Base-by-base conservation (phyloP, 2,888 invertebrate species). In the Drosophila birchii region DNA sequence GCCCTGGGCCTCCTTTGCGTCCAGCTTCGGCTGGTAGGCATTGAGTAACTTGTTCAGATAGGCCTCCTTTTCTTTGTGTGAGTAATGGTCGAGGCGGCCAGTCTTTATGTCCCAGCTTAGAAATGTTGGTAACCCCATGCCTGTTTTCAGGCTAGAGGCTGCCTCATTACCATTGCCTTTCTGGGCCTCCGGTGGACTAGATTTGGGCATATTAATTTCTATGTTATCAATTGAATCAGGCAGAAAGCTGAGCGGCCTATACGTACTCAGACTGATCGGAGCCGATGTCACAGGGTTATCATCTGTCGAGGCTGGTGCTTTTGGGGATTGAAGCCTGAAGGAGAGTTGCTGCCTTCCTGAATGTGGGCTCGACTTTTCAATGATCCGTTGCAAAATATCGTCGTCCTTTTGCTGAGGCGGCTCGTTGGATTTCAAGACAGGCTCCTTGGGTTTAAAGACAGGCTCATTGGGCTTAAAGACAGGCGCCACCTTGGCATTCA, bases 71-170 rank as follows among this genome's bases (percentile, higher is more conserved):
- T 57, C 69, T 3, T 23, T 16, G 3, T 49, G 26, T 38, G 80
- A 77, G 43, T 56, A 36, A n/a, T 63, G 20, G 11, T 72, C 56
- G 0, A 84, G 71, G 8, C 56, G 45, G 0, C 75, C 70, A 12
- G 68, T 66, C 7, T 62, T 14, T 3, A 86, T 55, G 55, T 86
- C 84, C 84, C 86, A 86, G 38, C 69, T 86, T 20, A 84, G 57
- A 62, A 66, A 88, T 29, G 51, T 58, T 6, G 88, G 84, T 26
- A 59, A 71, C 18, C 60, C 76, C 60, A 81, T 59, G 14, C 43
- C 34, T 12, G 55, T 6, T n/a, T 18, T 14, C 11, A 18, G 20
- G 32, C 20, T 12, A 23, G n/a, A 0, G 4, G 11, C 5, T 8
- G 8, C 18, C 26, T 2, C 7, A 11, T n/a, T 16, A 7, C 9